Evolutionary conservation across 2,888 invertebrate species (phyloP).

Genomic region (Chrysopilus asiliformis): DNA sequence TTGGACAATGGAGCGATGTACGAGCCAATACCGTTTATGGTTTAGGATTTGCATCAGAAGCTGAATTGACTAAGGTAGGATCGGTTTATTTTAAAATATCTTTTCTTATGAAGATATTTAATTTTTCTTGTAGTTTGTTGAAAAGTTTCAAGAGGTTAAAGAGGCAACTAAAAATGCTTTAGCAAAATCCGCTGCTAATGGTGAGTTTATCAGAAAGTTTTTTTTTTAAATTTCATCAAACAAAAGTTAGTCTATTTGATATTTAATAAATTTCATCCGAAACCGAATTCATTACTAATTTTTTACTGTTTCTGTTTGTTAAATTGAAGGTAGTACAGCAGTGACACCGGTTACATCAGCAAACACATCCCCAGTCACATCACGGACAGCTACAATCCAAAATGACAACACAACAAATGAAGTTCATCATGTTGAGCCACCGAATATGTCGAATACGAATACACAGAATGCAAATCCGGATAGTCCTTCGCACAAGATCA

Average conservation of each 20-base stretch:
- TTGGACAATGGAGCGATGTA: slow-evolving; percentile 98
- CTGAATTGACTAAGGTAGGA: slow-evolving; percentile 70
- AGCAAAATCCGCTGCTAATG: slow-evolving; percentile 48
- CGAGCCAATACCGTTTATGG: slow-evolving; percentile 95
- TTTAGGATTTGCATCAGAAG: slow-evolving; percentile 87
- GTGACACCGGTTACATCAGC: slow-evolving; percentile 78
- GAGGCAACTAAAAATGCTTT: slow-evolving; percentile 74
- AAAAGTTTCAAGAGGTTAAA: slow-evolving; percentile 96
- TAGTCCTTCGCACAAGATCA: slow-evolving; percentile 35
- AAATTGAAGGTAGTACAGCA: slow-evolving; percentile 41
- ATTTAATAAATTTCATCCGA: too few relatives aligned
- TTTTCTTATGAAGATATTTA: slow-evolving; percentile 31
- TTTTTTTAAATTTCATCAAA: background rate
- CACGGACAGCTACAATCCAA: slow-evolving; percentile 45
- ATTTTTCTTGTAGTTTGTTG: slow-evolving; percentile 53
- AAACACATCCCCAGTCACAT: slow-evolving; percentile 73
- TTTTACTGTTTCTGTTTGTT: too few relatives aligned
- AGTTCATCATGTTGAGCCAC: slow-evolving; percentile 40
- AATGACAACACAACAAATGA: slow-evolving; percentile 34
- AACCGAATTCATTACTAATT: too few relatives aligned
- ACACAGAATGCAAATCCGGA: slow-evolving; percentile 42
- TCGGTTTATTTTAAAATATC: slow-evolving; percentile 6
- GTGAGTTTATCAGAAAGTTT: slow-evolving; percentile 14
- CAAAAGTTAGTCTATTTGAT: too few relatives aligned
- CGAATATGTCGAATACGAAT: slow-evolving; percentile 38